A percentile compares a stretch with the other conserved stretches of the same genome.
phyloP scores from a whole-genome alignment of 2,113 vertebrate genomes.

The Patagioenas fasciata region DNA sequence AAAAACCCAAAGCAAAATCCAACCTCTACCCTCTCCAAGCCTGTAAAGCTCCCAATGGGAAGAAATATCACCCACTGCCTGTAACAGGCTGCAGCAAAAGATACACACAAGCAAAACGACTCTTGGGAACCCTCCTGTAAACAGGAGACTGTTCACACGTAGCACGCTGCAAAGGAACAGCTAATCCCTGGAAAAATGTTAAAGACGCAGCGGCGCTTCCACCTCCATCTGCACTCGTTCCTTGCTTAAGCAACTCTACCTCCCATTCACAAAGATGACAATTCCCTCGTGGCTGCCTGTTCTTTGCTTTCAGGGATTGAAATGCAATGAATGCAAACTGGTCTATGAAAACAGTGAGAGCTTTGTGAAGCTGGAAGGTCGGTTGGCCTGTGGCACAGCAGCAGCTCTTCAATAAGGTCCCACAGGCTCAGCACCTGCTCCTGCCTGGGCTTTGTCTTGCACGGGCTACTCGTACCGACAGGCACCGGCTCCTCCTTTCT shows the following conservation, averaged over 20 bases:
- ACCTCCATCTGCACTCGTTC: background rate
- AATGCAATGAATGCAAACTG: background rate
- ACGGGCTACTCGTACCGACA: accelerated
- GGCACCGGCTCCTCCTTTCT: background rate
- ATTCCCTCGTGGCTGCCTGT: background rate
- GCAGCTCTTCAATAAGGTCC: background rate
- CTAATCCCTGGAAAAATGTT: constrained; percentile 59
- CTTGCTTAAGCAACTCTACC: background rate
- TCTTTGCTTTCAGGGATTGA: background rate
- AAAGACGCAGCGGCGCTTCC: background rate
- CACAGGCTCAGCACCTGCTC: background rate
- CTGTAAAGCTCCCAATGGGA: background rate
- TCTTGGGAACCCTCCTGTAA: background rate
- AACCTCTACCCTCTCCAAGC: background rate
- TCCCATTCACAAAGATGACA: background rate
- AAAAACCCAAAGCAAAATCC: background rate
- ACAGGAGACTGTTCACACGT: background rate
- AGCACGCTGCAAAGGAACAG: background rate
- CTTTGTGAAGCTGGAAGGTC: background rate
- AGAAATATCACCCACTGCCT: background rate
- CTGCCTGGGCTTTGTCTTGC: background rate
- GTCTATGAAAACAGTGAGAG: accelerated
- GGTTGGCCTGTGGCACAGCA: background rate
- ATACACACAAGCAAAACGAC: background rate
- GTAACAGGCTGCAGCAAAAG: background rate